Percentiles rank a stretch among this genome's conserved stretches.
phyloP scores from a whole-genome alignment of 2,113 vertebrate genomes.

The Hippolais icterina region DNA sequence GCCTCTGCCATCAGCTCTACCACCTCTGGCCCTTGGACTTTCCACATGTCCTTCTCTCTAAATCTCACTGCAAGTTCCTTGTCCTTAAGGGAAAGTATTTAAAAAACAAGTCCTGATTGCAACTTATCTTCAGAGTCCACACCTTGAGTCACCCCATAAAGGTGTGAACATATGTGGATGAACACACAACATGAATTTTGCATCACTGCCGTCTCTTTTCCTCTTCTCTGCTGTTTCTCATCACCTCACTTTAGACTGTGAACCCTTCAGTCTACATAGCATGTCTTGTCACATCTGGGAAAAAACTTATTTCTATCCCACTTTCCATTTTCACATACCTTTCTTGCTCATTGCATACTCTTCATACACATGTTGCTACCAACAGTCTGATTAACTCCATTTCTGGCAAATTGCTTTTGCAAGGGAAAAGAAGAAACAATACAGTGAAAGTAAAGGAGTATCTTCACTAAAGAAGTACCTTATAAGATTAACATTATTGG shows the following conservation, averaged over 20 bases:
- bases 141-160: neutral
- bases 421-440: neutral
- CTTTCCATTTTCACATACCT: neutral
- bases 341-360: neutral
- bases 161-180: neutral
- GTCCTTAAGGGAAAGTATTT: neutral
- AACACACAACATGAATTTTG: neutral
- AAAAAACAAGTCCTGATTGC: neutral
- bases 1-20: neutral
- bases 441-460: neutral
- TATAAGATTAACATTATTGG: constrained; percentile 10
- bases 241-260: neutral
- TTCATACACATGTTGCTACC: neutral
- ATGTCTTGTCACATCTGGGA: neutral
- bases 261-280: neutral
- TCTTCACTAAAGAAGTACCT: neutral
- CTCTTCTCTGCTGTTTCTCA: neutral
- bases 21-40: neutral
- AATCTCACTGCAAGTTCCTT: neutral
- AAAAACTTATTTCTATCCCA: neutral
- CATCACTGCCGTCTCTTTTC: neutral
- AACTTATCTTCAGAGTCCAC: neutral
- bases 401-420: neutral
- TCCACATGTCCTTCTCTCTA: neutral
- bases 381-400: neutral